Evolutionary conservation across 1,140 invertebrate species (phyloP), one percentile per base, ranked within the genome.

Genomic region (Drosophila quadrilineata): DNA sequence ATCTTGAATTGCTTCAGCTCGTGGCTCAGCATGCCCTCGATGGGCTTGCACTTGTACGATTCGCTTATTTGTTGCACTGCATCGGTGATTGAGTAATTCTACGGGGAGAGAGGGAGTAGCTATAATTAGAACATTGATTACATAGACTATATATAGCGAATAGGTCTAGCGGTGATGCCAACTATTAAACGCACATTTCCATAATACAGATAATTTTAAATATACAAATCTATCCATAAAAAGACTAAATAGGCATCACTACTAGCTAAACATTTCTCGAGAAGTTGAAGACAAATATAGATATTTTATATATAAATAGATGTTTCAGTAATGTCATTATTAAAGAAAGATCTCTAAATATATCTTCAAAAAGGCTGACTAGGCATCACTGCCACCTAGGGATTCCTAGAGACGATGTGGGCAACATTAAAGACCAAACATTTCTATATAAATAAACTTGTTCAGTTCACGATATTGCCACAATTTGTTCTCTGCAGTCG

Each of bases 11-110:
- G 97, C 88, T 98, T 97, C 40, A 99, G 91, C 89, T 99, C 97
- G 90, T 99, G 98, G 74, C 98, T 99, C 19, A 99, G 91, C 98
- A 99, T 99, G 49, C 98, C 97, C 91, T 99, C 98, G 53, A 99
- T 95, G 16, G 98, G 98, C 91, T 99, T 99, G 90, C 98, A 99
- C 73, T 98, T 96, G 90, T 93, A 99, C 19, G 94, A 93, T 76
- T 97, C 95, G 64, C 96, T 95, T 60, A 98, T 94, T 91, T 98
- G 98, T 90, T 98, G 96, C 43, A 99, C 96, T 33, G 94, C 94
- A 85, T 97, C 95, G 46, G 98, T 99, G 53, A 99, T 95, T 56
- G 94, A 93, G 89, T 97, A 97, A 49, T 97, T 98, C 95, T 98
- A 88, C 16, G 90, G 92, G 12, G 8, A 31, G 3, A 50, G 10